Evolutionary conservation across 2,797 vertebrate species (phyloP).

Genomic region (Ceryle rudis): DNA sequence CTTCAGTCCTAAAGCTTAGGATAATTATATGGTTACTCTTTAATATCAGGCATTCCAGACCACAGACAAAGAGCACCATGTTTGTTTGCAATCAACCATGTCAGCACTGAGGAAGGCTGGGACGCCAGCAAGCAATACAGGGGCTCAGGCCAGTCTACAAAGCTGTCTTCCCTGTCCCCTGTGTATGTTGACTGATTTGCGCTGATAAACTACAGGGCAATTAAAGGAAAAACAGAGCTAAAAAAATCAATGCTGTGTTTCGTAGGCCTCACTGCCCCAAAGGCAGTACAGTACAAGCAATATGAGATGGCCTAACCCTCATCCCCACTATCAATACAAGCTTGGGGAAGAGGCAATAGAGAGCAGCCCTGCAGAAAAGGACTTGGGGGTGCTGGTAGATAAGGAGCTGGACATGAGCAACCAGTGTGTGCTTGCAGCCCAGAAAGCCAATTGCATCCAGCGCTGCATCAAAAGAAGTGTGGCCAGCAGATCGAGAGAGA

Average conservation of each 20-base stretch:
- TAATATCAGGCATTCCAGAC: accelerated
- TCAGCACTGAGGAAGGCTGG: background rate
- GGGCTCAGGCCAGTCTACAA: background rate
- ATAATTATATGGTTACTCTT: background rate
- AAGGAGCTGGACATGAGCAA: no score
- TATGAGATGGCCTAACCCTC: background rate
- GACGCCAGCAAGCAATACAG: no score
- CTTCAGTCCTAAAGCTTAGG: background rate
- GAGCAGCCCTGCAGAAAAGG: no score
- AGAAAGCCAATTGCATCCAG: no score
- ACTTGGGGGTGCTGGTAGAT: no score
- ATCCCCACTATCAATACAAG: background rate
- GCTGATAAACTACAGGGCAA: background rate
- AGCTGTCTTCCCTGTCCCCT: background rate
- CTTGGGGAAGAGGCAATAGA: no score
- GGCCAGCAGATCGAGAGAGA: no score
- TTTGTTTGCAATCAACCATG: background rate
- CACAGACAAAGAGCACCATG: accelerated
- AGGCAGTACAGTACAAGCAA: background rate
- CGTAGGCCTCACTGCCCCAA: background rate
- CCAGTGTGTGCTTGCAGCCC: no score
- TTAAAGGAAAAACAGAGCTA: background rate
- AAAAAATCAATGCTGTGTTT: background rate
- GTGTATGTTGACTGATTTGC: background rate
- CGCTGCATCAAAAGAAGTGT: no score